These are phyloP conservation scores for Dolichallabes microphthalmus DNA, from an alignment of 2,113 vertebrate species.

Conservation along the genomic window DNA sequence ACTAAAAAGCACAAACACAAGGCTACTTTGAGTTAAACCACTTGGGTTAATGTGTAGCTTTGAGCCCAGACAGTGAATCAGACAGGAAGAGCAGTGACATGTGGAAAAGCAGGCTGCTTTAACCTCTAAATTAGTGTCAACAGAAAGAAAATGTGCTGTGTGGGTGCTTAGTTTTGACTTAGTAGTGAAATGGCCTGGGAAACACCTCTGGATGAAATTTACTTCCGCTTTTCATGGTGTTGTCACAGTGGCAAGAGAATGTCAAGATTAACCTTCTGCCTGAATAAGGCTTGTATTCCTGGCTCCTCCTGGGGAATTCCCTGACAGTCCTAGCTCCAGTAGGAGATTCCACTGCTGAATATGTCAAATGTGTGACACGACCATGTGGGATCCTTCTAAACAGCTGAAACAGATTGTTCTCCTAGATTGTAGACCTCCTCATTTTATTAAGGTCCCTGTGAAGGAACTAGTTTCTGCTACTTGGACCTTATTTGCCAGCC, in stretches of 20 bases:
- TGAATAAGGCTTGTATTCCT: background rate
- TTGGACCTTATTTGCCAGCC: too few species aligned
- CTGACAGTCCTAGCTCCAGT: too few species aligned
- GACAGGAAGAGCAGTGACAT: constrained; percentile 34
- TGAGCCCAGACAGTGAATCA: constrained; percentile 59
- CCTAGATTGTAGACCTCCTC: background rate
- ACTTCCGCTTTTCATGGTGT: background rate
- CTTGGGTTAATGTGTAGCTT: background rate
- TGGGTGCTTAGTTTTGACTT: background rate
- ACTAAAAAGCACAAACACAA: background rate
- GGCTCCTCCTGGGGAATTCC: background rate
- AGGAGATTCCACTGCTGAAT: too few species aligned
- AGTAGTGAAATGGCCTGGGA: background rate
- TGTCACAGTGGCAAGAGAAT: background rate
- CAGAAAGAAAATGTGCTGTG: background rate
- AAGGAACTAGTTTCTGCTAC: background rate
- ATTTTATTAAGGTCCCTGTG: background rate
- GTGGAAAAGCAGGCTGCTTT: background rate
- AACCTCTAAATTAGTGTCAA: background rate
- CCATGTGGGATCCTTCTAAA: background rate
- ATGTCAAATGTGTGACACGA: background rate
- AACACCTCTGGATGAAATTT: background rate
- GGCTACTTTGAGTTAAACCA: too few species aligned
- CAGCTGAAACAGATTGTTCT: background rate
- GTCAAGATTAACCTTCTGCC: too few species aligned